Percentiles rank a stretch among this genome's conserved stretches.
These are phyloP conservation scores for Drosophila anomalipes DNA, from an alignment of 2,888 invertebrate species.

Conservation along the genomic window DNA sequence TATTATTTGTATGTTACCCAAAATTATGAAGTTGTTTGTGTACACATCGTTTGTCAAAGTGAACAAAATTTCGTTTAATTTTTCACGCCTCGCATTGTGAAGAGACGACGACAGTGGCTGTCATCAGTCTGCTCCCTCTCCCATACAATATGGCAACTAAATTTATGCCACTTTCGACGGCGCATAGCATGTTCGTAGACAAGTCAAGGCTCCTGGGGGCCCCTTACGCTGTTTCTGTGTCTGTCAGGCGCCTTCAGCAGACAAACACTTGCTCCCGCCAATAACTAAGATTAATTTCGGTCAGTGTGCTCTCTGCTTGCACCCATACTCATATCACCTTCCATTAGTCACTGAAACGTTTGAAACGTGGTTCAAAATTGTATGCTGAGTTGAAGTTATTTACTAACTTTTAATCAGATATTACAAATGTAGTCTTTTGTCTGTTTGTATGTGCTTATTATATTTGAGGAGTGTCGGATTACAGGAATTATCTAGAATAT, in stretches of 20 bases:
- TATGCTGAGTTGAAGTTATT: slow-evolving; percentile 3
- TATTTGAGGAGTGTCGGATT: not conserved
- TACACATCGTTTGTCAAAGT: not conserved
- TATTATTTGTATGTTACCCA: not conserved
- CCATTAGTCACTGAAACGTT: not conserved
- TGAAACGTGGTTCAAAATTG: slow-evolving; percentile 48
- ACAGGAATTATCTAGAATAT: not conserved
- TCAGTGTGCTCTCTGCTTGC: slow-evolving; percentile 62
- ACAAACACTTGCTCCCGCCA: slow-evolving; percentile 68
- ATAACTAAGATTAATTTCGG: slow-evolving; percentile 82
- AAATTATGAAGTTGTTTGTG: not conserved
- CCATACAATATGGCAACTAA: slow-evolving; percentile 27
- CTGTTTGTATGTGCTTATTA: not conserved
- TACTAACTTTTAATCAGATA: not conserved
- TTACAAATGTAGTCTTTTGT: too few species aligned
- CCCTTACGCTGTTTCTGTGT: slow-evolving; percentile 26
- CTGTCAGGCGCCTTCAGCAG: slow-evolving; percentile 38
- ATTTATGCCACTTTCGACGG: slow-evolving; percentile 65
- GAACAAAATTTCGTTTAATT: slow-evolving; percentile 19
- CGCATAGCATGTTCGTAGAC: slow-evolving; percentile 46
- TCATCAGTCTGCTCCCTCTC: slow-evolving; percentile 32
- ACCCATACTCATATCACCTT: not conserved
- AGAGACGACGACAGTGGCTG: slow-evolving; percentile 43
- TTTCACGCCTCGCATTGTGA: slow-evolving; percentile 30
- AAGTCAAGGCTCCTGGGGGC: slow-evolving; percentile 33